phyloP scores from a whole-genome alignment of 2,113 vertebrate species.

The Ondatra zibethicus region DNA sequence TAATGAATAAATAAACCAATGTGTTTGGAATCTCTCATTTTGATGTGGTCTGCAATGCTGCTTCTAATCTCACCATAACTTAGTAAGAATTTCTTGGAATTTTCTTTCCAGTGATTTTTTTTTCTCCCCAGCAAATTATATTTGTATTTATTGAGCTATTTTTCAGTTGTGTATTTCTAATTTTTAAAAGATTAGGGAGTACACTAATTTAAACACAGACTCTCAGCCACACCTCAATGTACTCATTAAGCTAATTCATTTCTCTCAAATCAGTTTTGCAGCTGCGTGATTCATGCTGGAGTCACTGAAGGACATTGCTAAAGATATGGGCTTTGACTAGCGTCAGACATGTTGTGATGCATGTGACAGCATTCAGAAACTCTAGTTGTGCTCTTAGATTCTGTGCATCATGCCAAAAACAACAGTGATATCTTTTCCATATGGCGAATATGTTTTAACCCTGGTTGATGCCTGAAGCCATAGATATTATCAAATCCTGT shows the following conservation, averaged over 20 bases:
- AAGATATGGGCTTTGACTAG: neutral
- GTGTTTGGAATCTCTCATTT: neutral
- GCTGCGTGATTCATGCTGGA: neutral
- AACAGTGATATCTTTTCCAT: neutral
- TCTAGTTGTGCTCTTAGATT: neutral
- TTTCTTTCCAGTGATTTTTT: neutral
- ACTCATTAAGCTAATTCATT: neutral
- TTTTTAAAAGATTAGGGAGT: constrained; percentile 50
- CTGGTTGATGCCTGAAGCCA: neutral
- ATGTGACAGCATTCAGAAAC: neutral
- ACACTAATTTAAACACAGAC: neutral
- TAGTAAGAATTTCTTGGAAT: neutral
- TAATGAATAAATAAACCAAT: neutral
- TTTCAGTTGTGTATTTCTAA: neutral
- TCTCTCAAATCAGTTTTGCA: neutral
- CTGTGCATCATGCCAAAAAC: neutral
- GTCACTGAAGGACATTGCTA: neutral
- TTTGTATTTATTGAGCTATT: constrained; percentile 21
- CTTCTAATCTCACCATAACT: neutral
- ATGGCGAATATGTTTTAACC: neutral
- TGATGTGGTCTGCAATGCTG: neutral
- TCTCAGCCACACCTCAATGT: constrained; percentile 19
- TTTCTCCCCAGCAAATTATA: neutral
- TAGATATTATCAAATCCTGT: neutral
- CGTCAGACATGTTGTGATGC: neutral